These are phyloP conservation scores for cattle (Bos taurus) DNA, from an alignment of 2,113 vertebrate species.

Conservation along the genomic window ARS-UCD2.0 NC_037350.1:45690501-45691000, in stretches of 20 bases:
- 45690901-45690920: constrained; percentile 18
- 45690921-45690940: neutral
- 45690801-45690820: neutral
- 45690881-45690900: neutral
- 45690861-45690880: neutral
- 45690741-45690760: neutral
- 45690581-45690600: neutral
- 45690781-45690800: neutral
- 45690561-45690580: neutral
- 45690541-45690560: neutral
- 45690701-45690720: neutral
- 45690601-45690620: neutral
- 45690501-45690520: too few species aligned
- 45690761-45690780: neutral
- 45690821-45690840: neutral
- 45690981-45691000: constrained; percentile 31
- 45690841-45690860: neutral
- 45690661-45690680: neutral
- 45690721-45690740: neutral
- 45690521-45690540: neutral
- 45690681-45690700: neutral
- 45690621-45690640: neutral
- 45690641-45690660: neutral
- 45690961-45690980: neutral
- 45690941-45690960: neutral